Evolutionary conservation across 2,797 vertebrate species (phyloP), one percentile per base, ranked within the genome.

Genomic region (Oreortyx pictus): DNA sequence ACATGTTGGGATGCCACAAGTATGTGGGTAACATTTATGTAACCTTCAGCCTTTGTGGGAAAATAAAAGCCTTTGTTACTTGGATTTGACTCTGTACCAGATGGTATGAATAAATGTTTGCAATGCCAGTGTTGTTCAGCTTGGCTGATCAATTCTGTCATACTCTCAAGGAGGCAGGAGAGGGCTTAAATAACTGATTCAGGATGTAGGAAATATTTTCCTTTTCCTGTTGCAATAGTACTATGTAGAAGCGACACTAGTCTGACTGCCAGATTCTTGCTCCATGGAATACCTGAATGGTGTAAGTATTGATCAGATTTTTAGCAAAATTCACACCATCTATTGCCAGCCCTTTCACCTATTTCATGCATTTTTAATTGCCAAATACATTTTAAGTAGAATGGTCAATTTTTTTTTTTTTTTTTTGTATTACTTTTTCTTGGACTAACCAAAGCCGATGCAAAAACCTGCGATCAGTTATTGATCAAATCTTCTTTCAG

Each of bases 1-100:
- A 59, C 82, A 94, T 85, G 54, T 83, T 73, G 75, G 83, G 91
- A 94, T 84, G 84, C 93, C 94, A 83, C 92, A 93, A 91, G 68
- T 92, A 91, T 83, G 88, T 82, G 96, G 91, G 92, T 90, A 91
- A 82, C 89, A 65, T 94, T 96, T 77, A 54, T 62, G 77, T 86
- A 92, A 82, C 82, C 84, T 96, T 97, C 92, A 96, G 94, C 94
- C 90, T 93, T 96, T 95, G 93, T 95, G 94, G 94, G 94, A 96
- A 97, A 97, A 96, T 95, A 96, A 97, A 96, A 89, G 90, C 90
- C 77, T 96, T 97, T 96, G 92, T 96, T 97, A 83, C 88, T 95
- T 95, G 95, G 90, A 94, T 86, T 87, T 96, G 95, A 96, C 92
- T 97, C 72, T 64, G 31, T 60, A 94, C 88, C 97, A 96, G 95